A percentile compares a stretch with the other conserved stretches of the same genome.
Evolutionary conservation across 2,797 vertebrate genomes (phyloP).

Genomic region (Acrocephalus scirpaceus): DNA sequence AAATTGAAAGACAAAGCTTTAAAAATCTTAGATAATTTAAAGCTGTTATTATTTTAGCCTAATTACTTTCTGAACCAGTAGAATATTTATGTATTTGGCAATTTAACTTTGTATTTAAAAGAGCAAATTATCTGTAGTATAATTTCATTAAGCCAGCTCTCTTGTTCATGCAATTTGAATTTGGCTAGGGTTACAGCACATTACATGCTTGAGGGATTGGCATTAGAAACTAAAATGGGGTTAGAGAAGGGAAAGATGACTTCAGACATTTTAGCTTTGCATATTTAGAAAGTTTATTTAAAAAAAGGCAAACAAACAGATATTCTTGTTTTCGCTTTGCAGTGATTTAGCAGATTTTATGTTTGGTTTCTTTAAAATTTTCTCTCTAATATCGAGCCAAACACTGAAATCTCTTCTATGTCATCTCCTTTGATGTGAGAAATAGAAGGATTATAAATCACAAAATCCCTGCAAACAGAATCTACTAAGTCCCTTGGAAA

Average conservation of each 20-base stretch:
- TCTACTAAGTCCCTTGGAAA: not conserved
- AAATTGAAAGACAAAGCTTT: not conserved
- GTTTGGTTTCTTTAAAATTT: not conserved
- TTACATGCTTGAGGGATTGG: not conserved
- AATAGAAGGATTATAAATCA: not conserved
- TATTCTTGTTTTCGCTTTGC: not conserved
- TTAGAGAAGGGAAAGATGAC: not conserved
- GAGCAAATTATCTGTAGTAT: not conserved
- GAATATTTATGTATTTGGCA: not conserved
- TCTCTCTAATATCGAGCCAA: not conserved
- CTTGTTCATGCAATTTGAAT: not conserved
- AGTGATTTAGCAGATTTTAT: not conserved
- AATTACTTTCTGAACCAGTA: not conserved
- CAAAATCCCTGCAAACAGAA: not conserved
- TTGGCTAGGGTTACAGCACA: not conserved
- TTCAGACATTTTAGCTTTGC: not conserved
- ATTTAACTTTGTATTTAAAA: not conserved
- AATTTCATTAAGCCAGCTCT: not conserved
- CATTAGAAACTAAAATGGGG: not conserved
- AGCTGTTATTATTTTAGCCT: not conserved
- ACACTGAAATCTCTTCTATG: not conserved
- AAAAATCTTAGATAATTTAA: not conserved
- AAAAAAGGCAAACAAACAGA: not conserved
- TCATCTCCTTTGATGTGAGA: not conserved
- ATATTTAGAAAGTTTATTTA: not conserved